Base-by-base conservation (phyloP, 2,113 vertebrate species). In the Rhinichthys klamathensis region DNA sequence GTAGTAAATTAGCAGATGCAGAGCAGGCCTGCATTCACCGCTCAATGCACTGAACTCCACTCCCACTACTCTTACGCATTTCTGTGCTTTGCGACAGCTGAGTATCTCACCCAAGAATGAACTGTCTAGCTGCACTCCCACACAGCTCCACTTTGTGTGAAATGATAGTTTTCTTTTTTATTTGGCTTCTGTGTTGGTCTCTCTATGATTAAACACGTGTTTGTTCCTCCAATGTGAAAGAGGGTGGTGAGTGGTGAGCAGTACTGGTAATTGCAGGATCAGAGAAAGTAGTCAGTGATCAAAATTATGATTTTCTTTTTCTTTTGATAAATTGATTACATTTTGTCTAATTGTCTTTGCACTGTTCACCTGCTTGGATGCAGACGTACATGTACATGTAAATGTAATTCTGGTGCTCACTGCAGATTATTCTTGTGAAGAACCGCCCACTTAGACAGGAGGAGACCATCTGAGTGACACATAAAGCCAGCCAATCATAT, bases 131-230 rank as follows among this genome's bases (percentile, higher is more conserved):
- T 67, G 79, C 1, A 44, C 61, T 69, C 61, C 79, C 61, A 81
- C 79, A 81, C 80, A 51, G 61, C 61, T 67, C 60, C 27, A 51
- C 79, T 81, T 51, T 81, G 44, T 32, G 61, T 81, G 79, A 81
- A 81, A 67, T 76, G 27, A 54, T 32, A 54, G 46, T 76, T 76
- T 32, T 54, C 13, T 23, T 51, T 80, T 80, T 81, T 81, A 10
- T 35, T 81, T 69, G 58, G 23, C n/a, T 49, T 81, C 25, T 67
- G 38, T 32, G 7, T 49, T 54, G 78, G 60, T 15, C 54, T 13
- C 77, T 65, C 44, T 69, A 81, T 69, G 80, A 81, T 81, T 81
- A 81, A 81, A 81, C 61, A 49, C 18, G 32, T 81, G 61, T 67
- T 65, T 80, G 58, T 80, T 80, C 25, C 38, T 80, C 58, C 58